Evolutionary conservation across 2,797 vertebrate species (phyloP).

Genomic region (Cyprinella venusta): DNA sequence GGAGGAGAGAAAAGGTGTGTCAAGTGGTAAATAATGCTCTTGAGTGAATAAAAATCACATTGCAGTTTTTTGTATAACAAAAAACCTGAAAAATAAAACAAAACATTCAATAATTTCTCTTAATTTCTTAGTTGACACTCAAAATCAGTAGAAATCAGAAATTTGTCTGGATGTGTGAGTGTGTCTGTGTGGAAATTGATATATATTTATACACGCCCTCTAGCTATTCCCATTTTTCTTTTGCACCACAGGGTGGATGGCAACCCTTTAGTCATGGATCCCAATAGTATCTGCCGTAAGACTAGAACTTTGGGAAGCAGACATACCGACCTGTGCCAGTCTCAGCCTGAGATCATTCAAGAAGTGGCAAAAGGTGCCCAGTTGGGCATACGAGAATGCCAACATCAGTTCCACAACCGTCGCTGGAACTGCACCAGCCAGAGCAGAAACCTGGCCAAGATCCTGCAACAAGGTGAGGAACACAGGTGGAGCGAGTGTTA

Average conservation of each 20-base stretch:
- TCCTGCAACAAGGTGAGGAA: constrained; percentile 86
- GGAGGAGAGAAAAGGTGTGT: neutral
- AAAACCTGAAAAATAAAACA: neutral
- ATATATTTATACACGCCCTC: neutral
- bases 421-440: constrained; percentile 89
- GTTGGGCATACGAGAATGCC: constrained; percentile 84
- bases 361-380: constrained; percentile 85
- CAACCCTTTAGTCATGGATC: constrained; percentile 86
- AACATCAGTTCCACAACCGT: constrained; percentile 84
- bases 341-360: constrained; percentile 84
- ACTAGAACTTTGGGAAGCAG: constrained; percentile 79
- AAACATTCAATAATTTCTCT: neutral
- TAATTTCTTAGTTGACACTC: neutral
- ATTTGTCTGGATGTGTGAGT: neutral
- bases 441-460: constrained; percentile 85
- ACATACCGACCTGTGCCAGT: constrained; percentile 83
- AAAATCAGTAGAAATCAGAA: neutral
- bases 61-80: neutral
- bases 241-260: constrained; percentile 80
- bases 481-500: too few relatives aligned
- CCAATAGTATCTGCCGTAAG: constrained; percentile 88
- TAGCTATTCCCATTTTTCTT: constrained; percentile 14
- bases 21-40: neutral
- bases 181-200: neutral
- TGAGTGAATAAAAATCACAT: neutral